Percentiles rank a stretch among this genome's conserved stretches.
phyloP scores from a whole-genome alignment of 2,888 invertebrate species.

The Sarcophaga rosellei region DNA sequence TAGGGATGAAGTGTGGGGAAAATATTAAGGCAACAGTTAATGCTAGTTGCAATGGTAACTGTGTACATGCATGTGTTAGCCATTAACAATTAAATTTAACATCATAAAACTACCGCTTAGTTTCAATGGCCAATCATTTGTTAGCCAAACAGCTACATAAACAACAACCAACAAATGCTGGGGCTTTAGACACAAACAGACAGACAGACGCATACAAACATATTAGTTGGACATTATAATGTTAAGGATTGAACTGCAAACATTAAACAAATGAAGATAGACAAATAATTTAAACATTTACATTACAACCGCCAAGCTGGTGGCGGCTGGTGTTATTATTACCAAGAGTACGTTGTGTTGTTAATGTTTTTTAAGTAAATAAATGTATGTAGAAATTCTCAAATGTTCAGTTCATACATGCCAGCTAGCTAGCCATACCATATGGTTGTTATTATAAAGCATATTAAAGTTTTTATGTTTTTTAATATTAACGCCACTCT shows the following conservation, averaged over 20 bases:
- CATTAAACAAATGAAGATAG: conserved; percentile 43
- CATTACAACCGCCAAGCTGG: neutral
- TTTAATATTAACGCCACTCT: neutral
- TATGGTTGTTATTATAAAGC: neutral
- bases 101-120: conserved; percentile 63
- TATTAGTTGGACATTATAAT: neutral
- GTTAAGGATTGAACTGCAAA: neutral
- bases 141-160: conserved; percentile 44
- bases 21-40: neutral
- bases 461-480: neutral
- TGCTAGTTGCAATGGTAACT: neutral
- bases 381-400: neutral
- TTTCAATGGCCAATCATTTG: conserved; percentile 63
- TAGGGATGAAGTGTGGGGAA: neutral
- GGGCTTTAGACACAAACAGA: neutral
- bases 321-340: conserved; percentile 24
- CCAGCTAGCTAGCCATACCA: too few species aligned
- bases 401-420: neutral
- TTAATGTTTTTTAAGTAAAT: neutral
- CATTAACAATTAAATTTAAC: conserved; percentile 65
- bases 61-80: conserved; percentile 41
- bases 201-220: neutral
- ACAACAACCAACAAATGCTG: neutral
- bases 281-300: conserved; percentile 42
- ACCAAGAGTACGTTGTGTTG: neutral